Evolutionary conservation across 2,113 vertebrate genomes (phyloP).

Genomic region (Catagonus wagneri): DNA sequence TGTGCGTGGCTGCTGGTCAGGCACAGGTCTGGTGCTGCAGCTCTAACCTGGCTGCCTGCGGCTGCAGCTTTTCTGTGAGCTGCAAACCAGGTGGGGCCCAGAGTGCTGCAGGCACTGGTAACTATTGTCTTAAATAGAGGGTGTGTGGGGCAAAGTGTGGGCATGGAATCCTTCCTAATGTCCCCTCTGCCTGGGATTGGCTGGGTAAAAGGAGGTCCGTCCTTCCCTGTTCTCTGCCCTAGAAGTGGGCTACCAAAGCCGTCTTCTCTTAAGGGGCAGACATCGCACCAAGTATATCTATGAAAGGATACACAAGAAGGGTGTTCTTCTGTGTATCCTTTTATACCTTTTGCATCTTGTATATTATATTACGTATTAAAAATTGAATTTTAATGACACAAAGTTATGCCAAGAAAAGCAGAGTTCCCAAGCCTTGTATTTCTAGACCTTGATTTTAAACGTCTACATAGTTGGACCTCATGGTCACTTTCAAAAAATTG

Average conservation of each 20-base stretch:
- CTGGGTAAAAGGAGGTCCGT: not conserved
- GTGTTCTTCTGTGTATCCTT: not conserved
- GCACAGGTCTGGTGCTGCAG: not conserved
- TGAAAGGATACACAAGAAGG: not conserved
- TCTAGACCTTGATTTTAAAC: not conserved
- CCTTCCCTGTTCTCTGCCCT: not conserved
- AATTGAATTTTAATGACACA: conserved; percentile 18
- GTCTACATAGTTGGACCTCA: not conserved
- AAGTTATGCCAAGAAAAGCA: conserved; percentile 33
- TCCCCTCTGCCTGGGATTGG: not conserved
- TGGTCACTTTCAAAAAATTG: not conserved
- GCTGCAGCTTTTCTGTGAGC: not conserved
- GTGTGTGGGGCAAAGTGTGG: not conserved
- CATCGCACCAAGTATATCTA: no score
- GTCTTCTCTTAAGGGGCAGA: not conserved
- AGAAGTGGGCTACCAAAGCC: not conserved
- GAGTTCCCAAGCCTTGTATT: not conserved
- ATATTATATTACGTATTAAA: not conserved
- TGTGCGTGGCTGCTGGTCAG: not conserved
- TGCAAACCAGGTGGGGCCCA: not conserved
- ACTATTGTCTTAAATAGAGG: not conserved
- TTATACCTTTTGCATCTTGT: not conserved
- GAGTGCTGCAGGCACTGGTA: not conserved
- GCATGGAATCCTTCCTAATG: not conserved
- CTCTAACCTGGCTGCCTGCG: not conserved